A percentile compares a stretch with the other conserved stretches of the same genome.
phyloP scores from a whole-genome alignment of 2,888 invertebrate species.

The Oscheius sp. region DNA sequence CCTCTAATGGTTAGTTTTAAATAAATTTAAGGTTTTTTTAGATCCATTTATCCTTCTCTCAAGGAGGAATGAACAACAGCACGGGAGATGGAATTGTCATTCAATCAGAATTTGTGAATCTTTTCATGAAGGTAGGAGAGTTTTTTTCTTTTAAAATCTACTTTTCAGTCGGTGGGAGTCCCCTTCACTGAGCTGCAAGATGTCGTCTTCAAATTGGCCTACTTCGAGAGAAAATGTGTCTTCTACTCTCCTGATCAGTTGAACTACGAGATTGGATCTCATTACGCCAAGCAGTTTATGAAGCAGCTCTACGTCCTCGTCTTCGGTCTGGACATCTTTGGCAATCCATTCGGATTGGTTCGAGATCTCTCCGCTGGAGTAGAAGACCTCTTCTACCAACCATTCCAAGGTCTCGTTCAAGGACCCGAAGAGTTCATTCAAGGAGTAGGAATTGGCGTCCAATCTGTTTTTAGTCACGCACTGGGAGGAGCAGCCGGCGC shows the following conservation, averaged over 20 bases:
- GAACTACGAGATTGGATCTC: conserved; percentile 82
- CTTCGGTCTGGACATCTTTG: conserved; percentile 94
- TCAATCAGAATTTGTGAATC: conserved; percentile 78
- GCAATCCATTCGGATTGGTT: conserved; percentile 97
- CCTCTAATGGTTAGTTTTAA: conserved; percentile 79
- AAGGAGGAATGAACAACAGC: conserved; percentile 80
- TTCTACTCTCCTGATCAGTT: conserved; percentile 90
- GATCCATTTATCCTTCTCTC: conserved; percentile 95
- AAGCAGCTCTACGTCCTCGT: conserved; percentile 86
- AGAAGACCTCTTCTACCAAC: conserved; percentile 98
- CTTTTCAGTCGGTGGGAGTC: conserved; percentile 76
- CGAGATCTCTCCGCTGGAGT: conserved; percentile 94
- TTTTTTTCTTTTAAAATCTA: neutral
- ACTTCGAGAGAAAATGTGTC: conserved; percentile 79
- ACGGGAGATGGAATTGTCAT: conserved; percentile 70
- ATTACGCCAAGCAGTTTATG: conserved; percentile 89
- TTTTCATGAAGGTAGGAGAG: conserved; percentile 87
- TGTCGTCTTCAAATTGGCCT: conserved; percentile 73
- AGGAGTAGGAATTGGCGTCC: conserved; percentile 90
- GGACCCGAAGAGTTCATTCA: conserved; percentile 99
- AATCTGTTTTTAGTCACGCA: conserved; percentile 87
- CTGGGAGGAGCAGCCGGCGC: conserved; percentile 95
- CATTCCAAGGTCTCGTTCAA: conserved; percentile 96
- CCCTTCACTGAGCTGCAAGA: too few species aligned
- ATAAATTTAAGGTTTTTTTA: conserved; percentile 67